Percentiles rank a stretch among this genome's conserved stretches.
phyloP scores from a whole-genome alignment of 2,888 invertebrate genomes.

The Macrosiphum euphorbiae region DNA sequence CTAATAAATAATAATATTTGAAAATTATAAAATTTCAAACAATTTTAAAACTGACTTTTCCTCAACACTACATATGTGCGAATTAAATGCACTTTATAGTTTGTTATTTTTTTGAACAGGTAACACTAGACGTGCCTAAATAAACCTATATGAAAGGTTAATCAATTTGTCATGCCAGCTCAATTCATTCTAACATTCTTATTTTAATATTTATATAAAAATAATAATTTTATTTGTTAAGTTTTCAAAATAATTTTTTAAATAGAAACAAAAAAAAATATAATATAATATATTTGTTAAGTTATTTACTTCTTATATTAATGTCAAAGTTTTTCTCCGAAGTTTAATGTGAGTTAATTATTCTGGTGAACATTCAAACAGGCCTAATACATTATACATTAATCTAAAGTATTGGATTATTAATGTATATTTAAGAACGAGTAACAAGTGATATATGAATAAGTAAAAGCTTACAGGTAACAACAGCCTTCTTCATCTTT shows the following conservation, averaged over 20 bases:
- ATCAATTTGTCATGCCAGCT: conserved; percentile 48
- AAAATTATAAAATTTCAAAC: conserved; percentile 9
- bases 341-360: conserved; percentile 44
- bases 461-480: conserved; percentile 62
- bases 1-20: background rate
- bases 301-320: conserved; percentile 31
- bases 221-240: conserved; percentile 30
- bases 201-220: conserved; percentile 39
- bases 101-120: conserved; percentile 64
- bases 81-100: conserved; percentile 53
- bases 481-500: conserved; percentile 54
- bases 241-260: background rate
- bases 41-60: conserved; percentile 14
- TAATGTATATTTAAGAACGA: conserved; percentile 60
- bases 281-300: conserved; percentile 30
- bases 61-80: background rate
- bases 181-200: conserved; percentile 37
- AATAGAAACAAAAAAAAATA: conserved; percentile 8
- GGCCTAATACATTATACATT: conserved; percentile 57
- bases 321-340: conserved; percentile 34
- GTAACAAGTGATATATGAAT: conserved; percentile 62
- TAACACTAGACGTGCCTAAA: conserved; percentile 63
- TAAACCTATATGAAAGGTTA: conserved; percentile 59
- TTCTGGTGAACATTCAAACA: conserved; percentile 52
- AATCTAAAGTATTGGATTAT: conserved; percentile 58